Evolutionary conservation across 2,113 vertebrate genomes (phyloP), one percentile per base, ranked within the genome.

Genomic region (Odocoileus hemionus): DNA sequence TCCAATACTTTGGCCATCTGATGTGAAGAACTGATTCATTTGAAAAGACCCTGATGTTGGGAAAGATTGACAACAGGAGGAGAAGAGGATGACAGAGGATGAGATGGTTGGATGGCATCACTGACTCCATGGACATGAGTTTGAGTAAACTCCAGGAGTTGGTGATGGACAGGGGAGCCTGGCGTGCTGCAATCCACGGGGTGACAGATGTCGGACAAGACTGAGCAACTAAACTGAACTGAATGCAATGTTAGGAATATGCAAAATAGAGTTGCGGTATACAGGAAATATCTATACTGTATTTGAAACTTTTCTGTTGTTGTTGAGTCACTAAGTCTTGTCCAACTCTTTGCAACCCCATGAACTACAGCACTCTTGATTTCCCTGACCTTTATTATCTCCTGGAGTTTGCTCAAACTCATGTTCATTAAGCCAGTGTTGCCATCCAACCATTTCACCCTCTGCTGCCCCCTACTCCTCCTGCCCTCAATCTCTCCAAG

Each of bases 161-260:
- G n/a, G 30, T n/a, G 61, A 64, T 64, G 30, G n/a, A 70, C n/a
- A 70, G 8, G n/a, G n/a, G 36, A 70, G n/a, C 64, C 64, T 11
- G 4, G 64, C 2, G 0, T 70, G 17, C 4, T 70, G n/a, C 64
- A 70, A 2, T 36, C n/a, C n/a, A 23, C 3, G 9, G 19, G 5
- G 2, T 70, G 19, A 36, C 64, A 70, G 5, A 70, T 50, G 64
- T 36, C 0, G 2, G 64, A 70, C n/a, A 70, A 70, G 64, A 36
- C 9, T 36, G 64, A 67, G 17, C 64, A 36, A 36, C 64, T 67
- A n/a, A 67, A 67, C 64, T 36, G 16, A 67, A 67, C 64, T 36
- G 19, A 70, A 74, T 16, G 52, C 28, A 5, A 6, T 54, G 6
- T n/a, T 60, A 55, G 15, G 39, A 43, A 16, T 23, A 43, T 7